Conservation (phyloP, 2,888 invertebrate species). For the Drosophila sordidapex region DNA sequence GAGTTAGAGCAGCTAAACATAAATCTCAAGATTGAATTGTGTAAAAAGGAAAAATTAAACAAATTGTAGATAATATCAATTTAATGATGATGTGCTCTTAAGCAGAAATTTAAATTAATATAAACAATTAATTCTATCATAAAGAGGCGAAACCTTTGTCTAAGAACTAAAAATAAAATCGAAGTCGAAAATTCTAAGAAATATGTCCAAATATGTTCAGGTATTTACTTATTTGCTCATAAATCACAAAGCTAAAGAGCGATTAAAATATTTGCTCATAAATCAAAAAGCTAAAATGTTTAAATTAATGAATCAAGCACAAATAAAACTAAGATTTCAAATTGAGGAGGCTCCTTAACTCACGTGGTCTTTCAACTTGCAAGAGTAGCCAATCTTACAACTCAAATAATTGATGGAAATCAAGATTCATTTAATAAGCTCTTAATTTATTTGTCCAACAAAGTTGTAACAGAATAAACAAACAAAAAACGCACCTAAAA, state of each 20-base stretch:
- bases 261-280: background rate
- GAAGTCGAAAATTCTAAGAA: background rate
- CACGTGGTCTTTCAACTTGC: background rate
- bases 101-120: background rate
- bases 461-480: background rate
- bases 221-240: background rate
- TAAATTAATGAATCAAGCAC: background rate
- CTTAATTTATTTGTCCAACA: background rate
- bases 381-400: background rate
- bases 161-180: background rate
- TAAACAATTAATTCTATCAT: background rate
- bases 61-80: background rate
- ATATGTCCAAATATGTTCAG: background rate
- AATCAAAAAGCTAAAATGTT: background rate
- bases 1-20: slow-evolving; percentile 13
- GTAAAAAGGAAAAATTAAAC: background rate
- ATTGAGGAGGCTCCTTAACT: background rate
- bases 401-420: background rate
- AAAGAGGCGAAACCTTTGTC: background rate
- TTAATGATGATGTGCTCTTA: slow-evolving; percentile 3
- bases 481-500: background rate
- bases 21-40: background rate
- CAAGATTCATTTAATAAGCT: background rate
- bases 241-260: background rate
- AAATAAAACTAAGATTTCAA: background rate